Conservation (phyloP, 2,113 vertebrate genomes). For the Hydrolagus affinis region DNA sequence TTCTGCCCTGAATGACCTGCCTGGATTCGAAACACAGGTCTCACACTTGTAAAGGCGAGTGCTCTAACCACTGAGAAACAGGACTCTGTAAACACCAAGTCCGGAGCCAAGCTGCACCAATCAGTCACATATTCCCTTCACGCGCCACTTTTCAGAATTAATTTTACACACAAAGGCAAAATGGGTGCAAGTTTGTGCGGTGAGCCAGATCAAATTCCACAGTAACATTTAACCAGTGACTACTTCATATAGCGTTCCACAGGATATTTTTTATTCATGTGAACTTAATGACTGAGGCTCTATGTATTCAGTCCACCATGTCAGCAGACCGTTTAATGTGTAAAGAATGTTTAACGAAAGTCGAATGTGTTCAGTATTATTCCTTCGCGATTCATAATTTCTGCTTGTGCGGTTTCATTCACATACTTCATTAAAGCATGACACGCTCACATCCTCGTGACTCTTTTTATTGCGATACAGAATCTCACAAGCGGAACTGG, state of each 20-base stretch:
- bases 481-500: background rate
- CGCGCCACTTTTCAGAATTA: too few species aligned
- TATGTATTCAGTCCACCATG: background rate
- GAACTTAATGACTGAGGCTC: constrained; percentile 14
- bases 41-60: too few species aligned
- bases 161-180: too few species aligned
- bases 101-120: too few species aligned
- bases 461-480: background rate
- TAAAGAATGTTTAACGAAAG: background rate
- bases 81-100: too few species aligned
- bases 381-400: background rate
- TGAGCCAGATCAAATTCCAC: background rate
- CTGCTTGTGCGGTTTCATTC: background rate
- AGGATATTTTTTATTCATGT: constrained; percentile 3
- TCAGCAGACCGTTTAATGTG: background rate
- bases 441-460: background rate
- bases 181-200: background rate
- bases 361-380: constrained; percentile 18
- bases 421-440: constrained; percentile 16
- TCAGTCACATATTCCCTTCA: too few species aligned
- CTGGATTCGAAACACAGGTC: too few species aligned
- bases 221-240: background rate
- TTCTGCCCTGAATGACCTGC: too few species aligned
- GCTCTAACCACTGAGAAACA: too few species aligned
- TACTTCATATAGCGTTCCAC: background rate